Percentiles rank a stretch among this genome's conserved stretches.
Evolutionary conservation across 2,888 invertebrate species (phyloP).

Genomic region (Watsonalla binaria): DNA sequence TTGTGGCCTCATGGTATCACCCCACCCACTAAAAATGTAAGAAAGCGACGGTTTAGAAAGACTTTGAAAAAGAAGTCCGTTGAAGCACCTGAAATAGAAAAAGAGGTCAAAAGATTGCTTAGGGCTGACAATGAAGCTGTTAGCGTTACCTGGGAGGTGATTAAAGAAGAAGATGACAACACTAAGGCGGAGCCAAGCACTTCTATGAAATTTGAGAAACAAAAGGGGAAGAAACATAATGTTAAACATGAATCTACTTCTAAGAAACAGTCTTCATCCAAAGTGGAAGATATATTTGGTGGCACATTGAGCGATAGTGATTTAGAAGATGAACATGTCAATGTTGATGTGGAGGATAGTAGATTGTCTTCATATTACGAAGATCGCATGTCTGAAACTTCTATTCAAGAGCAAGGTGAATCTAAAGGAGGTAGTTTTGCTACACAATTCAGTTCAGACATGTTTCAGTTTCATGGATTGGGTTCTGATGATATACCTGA

Average conservation of each 20-base stretch:
- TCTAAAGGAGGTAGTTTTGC: constrained; percentile 23
- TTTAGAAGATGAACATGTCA: constrained; percentile 83
- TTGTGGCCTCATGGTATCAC: constrained; percentile 95
- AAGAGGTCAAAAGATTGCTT: constrained; percentile 93
- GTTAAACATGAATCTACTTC: constrained; percentile 13
- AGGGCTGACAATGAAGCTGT: constrained; percentile 93
- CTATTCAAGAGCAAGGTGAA: constrained; percentile 28
- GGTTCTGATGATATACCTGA: not conserved
- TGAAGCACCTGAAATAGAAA: constrained; percentile 96
- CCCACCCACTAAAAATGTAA: constrained; percentile 93
- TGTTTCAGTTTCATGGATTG: constrained; percentile 20
- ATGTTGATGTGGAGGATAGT: constrained; percentile 87
- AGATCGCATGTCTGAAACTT: constrained; percentile 82
- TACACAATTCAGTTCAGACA: constrained; percentile 36
- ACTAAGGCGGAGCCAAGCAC: constrained; percentile 36
- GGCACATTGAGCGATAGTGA: constrained; percentile 92
- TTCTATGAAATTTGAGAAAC: constrained; percentile 21
- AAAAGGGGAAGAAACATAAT: constrained; percentile 23
- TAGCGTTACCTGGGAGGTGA: constrained; percentile 89
- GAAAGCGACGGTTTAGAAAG: constrained; percentile 91
- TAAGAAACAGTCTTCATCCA: constrained; percentile 19
- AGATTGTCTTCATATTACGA: constrained; percentile 82
- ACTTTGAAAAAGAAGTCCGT: constrained; percentile 95
- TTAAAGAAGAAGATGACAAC: constrained; percentile 87
- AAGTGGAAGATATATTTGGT: constrained; percentile 86